Evolutionary conservation across 1,140 invertebrate genomes (phyloP), one percentile per base, ranked within the genome.

Genomic region (Mizuhopecten yessoensis): DNA sequence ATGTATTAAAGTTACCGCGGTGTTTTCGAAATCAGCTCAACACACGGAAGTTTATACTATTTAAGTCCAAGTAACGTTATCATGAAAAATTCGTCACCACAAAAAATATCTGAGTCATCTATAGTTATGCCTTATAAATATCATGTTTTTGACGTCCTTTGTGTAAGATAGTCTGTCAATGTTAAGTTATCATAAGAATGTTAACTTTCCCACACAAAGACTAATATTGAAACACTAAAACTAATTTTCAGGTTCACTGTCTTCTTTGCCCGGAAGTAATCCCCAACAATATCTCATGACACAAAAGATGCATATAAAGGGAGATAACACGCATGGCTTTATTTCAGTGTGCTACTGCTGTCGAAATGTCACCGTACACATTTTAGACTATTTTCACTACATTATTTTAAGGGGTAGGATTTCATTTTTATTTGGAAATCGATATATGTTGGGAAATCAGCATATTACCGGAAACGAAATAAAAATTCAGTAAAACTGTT

Each of bases 231-330:
- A 3, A 23, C 57, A 5, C 29, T 29, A 57, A n/a, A n/a, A 29
- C 23, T 29, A n/a, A 20, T 75, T 29, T 75, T 75, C 57, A 29
- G 23, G 3, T 75, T 11, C 57, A 75, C 57, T n/a, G n/a, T 29
- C 20, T 9, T 75, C n/a, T 29, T 75, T n/a, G 57, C n/a, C 57
- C 57, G 57, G 57, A 75, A 75, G 57, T 75, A 45, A 13, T 49
- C n/a, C n/a, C n/a, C n/a, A 49, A 29, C 9, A 29, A 75, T 75
- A 75, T 75, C 57, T 75, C 57, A 75, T 75, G 57, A 75, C 57
- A 75, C 23, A 29, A 29, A 75, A 75, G 57, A 75, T 39, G 57
- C n/a, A 29, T 13, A 10, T 17, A 13, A 75, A 75, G 57, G 57
- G 57, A 75, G 57, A 17, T 75, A 75, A 75, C 57, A 3, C 29